Percentiles rank a stretch among this genome's conserved stretches.
Conservation (phyloP, 2,888 invertebrate species). For the Gastrophysa polygoni region DNA sequence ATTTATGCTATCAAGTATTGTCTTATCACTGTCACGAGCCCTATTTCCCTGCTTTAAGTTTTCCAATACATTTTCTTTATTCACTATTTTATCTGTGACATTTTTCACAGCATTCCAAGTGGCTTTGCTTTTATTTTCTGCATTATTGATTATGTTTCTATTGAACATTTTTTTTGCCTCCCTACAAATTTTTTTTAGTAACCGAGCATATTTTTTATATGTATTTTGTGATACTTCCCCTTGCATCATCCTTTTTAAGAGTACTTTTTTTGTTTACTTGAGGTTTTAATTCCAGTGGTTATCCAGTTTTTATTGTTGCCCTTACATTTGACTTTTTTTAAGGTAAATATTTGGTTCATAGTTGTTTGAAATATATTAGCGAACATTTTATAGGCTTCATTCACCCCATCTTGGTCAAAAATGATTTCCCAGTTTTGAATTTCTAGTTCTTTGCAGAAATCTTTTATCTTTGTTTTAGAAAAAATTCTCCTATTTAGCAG, state of each 20-base stretch:
- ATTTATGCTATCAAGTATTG: neutral
- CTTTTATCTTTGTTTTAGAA: neutral
- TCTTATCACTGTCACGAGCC: neutral
- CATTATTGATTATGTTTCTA: neutral
- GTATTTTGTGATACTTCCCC: neutral
- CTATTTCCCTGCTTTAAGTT: neutral
- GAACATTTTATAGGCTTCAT: neutral
- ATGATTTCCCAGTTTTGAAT: neutral
- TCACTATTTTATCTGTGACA: neutral
- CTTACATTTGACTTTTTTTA: neutral
- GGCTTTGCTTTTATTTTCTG: neutral
- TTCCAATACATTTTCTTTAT: neutral
- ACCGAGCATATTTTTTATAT: neutral
- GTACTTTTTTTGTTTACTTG: constrained; percentile 3
- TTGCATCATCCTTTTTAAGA: neutral
- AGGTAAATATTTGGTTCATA: neutral
- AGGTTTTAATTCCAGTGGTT: no score
- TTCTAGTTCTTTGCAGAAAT: neutral
- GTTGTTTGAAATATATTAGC: neutral
- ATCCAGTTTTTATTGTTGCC: neutral
- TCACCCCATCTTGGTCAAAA: neutral
- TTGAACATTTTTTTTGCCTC: neutral
- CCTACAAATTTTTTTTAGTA: neutral
- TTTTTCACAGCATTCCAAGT: neutral
- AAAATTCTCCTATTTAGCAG: neutral